These are phyloP conservation scores for Osmoderma eremita DNA, from an alignment of 2,888 invertebrate genomes.

Conservation along the genomic window DNA sequence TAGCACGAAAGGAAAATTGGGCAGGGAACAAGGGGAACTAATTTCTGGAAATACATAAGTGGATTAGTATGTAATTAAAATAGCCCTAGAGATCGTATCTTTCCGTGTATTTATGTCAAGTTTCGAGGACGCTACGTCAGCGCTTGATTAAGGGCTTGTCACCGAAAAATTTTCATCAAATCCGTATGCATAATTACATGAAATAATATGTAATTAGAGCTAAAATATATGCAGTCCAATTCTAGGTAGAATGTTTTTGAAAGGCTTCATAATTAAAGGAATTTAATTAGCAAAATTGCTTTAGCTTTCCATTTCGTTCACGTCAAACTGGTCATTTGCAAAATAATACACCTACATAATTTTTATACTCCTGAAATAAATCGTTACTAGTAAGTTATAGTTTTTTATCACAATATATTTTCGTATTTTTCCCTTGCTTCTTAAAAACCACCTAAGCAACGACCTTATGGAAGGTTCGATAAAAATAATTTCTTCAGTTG, in stretches of 20 bases:
- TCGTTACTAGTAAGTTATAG: too few relatives aligned
- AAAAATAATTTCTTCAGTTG: too few relatives aligned
- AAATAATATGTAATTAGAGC: constrained; percentile 21
- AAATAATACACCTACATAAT: too few relatives aligned
- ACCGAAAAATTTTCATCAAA: constrained; percentile 37
- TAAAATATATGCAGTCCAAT: constrained; percentile 13
- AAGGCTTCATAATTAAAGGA: neutral
- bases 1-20: too few relatives aligned
- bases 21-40: neutral
- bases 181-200: constrained; percentile 31
- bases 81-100: constrained; percentile 12
- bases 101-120: constrained; percentile 27
- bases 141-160: constrained; percentile 30
- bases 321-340: too few relatives aligned
- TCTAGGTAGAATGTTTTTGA: neutral
- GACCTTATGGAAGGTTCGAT: too few relatives aligned
- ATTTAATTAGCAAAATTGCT: constrained; percentile 18
- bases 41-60: neutral
- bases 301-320: too few relatives aligned
- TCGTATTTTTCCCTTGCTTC: too few relatives aligned
- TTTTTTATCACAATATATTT: too few relatives aligned
- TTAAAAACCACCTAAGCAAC: too few relatives aligned
- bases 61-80: constrained; percentile 27
- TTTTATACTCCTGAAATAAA: too few relatives aligned
- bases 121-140: constrained; percentile 16